A percentile compares a stretch with the other conserved stretches of the same genome.
phyloP scores from a whole-genome alignment of 2,113 vertebrate species.

The Cavia aperea region DNA sequence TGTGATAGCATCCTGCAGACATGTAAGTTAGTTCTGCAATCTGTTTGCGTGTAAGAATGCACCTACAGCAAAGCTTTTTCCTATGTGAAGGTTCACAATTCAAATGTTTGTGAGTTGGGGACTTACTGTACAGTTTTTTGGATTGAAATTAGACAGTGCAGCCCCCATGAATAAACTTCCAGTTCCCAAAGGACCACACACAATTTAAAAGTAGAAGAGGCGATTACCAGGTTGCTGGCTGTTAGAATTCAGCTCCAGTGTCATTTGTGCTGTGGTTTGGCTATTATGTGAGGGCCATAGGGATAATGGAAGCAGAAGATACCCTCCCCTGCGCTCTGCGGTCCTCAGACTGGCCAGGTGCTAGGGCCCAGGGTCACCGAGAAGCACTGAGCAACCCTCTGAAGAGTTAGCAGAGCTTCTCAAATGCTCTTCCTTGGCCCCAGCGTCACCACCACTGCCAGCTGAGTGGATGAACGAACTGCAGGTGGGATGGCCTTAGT shows the following conservation, averaged over 20 bases:
- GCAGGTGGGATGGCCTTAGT: background rate
- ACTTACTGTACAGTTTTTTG: conserved; percentile 58
- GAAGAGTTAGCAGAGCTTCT: background rate
- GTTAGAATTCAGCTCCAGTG: conserved; percentile 62
- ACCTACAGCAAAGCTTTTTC: background rate
- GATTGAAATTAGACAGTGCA: conserved; percentile 73
- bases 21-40: background rate
- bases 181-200: conserved; percentile 72
- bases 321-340: background rate
- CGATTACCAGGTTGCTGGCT: conserved; percentile 62
- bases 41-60: background rate
- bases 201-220: conserved; percentile 74
- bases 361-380: background rate
- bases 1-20: background rate
- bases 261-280: conserved; percentile 62
- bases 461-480: background rate
- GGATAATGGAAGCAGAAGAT: conserved; percentile 54
- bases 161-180: conserved; percentile 76
- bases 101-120: background rate
- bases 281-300: conserved; percentile 54
- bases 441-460: too few species aligned
- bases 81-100: background rate
- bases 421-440: background rate
- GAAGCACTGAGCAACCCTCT: background rate
- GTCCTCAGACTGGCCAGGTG: background rate